A percentile compares a stretch with the other conserved stretches of the same genome.
These are phyloP conservation scores for Pachypanchax playfairii DNA, from an alignment of 2,113 vertebrate species.

Conservation along the genomic window DNA sequence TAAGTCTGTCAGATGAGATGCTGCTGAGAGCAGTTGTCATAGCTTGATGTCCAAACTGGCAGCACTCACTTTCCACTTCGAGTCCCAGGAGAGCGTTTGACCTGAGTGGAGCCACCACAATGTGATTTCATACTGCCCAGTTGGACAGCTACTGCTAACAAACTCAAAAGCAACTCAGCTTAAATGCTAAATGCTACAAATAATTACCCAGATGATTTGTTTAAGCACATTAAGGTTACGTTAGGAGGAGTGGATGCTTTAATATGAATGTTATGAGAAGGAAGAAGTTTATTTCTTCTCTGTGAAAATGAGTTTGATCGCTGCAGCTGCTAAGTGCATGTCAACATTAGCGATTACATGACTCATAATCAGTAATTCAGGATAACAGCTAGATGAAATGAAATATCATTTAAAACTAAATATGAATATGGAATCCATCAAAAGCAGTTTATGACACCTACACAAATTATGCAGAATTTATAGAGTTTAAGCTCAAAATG, in stretches of 20 bases:
- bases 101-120: slow-evolving; percentile 66
- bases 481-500: too few species aligned
- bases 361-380: not conserved
- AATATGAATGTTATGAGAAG: not conserved
- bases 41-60: slow-evolving; percentile 63
- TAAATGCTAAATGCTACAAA: slow-evolving; percentile 5
- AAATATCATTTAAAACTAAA: too few species aligned
- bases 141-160: slow-evolving; percentile 41
- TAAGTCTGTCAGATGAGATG: slow-evolving; percentile 66
- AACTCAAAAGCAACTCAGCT: slow-evolving; percentile 11
- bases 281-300: not conserved
- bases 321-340: slow-evolving; percentile 5
- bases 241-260: not conserved
- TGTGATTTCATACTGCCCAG: slow-evolving; percentile 52
- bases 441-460: too few species aligned
- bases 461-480: too few species aligned
- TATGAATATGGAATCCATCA: too few species aligned
- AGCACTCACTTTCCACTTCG: slow-evolving; percentile 68
- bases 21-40: slow-evolving; percentile 72
- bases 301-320: not conserved
- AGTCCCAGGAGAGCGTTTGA: slow-evolving; percentile 68
- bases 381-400: not conserved
- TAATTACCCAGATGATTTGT: slow-evolving; percentile 5
- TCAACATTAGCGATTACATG: slow-evolving; percentile 1
- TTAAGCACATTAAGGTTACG: not conserved